A percentile compares a stretch with the other conserved stretches of the same genome.
Evolutionary conservation across 2,113 vertebrate species (phyloP).

Genomic region (Rissa tridactyla): DNA sequence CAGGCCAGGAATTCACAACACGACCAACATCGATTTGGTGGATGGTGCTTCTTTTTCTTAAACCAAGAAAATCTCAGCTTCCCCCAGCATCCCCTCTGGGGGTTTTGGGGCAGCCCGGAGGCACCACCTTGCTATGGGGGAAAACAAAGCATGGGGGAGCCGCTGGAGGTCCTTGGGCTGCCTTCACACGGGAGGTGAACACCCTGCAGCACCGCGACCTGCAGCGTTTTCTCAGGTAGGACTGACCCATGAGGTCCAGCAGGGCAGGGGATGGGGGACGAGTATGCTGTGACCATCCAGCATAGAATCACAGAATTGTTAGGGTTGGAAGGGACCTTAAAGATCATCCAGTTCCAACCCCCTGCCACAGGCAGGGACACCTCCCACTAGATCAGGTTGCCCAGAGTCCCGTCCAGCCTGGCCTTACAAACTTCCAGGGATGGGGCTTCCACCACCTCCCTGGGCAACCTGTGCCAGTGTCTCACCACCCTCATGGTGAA

Average conservation of each 20-base stretch:
- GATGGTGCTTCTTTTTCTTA: background rate
- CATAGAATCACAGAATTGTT: too few species aligned
- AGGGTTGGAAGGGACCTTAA: too few species aligned
- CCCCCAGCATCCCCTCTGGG: accelerated
- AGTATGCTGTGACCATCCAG: background rate
- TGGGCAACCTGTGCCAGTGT: too few species aligned
- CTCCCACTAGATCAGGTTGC: too few species aligned
- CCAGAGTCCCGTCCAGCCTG: too few species aligned
- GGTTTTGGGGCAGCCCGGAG: background rate
- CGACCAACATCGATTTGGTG: accelerated
- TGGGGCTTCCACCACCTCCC: too few species aligned
- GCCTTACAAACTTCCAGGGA: too few species aligned
- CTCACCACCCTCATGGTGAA: too few species aligned
- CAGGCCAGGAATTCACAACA: background rate
- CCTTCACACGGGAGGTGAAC: background rate
- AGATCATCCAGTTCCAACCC: too few species aligned
- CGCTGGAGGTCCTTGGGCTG: background rate
- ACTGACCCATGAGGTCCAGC: background rate
- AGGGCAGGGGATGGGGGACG: background rate
- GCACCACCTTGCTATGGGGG: background rate
- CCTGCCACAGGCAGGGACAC: too few species aligned
- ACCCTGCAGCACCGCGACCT: background rate
- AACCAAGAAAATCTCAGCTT: background rate
- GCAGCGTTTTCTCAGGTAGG: background rate
- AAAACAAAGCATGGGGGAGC: background rate